phyloP scores from a whole-genome alignment of 2,888 invertebrate species.

The Leptothorax acervorum region DNA sequence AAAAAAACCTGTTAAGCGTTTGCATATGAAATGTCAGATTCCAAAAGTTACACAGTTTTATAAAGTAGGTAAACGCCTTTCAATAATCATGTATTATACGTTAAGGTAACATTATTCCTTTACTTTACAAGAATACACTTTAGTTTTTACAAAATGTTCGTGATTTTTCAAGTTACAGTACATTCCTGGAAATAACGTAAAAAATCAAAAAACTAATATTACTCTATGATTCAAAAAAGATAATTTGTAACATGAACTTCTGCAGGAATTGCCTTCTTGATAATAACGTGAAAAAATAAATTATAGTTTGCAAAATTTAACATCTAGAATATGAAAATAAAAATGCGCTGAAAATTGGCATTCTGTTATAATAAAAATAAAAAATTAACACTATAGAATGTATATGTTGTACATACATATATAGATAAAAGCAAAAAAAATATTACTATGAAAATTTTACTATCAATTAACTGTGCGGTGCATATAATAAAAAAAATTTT shows the following conservation, averaged over 20 bases:
- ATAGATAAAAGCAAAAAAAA: not conserved
- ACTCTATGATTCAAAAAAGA: not conserved
- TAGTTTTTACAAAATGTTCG: not conserved
- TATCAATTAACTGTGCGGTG: not conserved
- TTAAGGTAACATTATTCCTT: not conserved
- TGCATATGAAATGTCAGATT: not conserved
- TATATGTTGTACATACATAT: not conserved
- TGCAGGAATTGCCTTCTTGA: not conserved
- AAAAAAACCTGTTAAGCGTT: not conserved
- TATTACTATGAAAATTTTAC: not conserved
- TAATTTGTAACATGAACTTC: not conserved
- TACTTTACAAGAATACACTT: not conserved
- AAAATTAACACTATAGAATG: not conserved
- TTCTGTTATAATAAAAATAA: slow-evolving; percentile 22
- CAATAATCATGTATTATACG: not conserved
- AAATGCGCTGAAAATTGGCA: not conserved
- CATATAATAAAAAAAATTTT: not conserved
- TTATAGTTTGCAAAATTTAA: not conserved
- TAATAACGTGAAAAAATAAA: not conserved
- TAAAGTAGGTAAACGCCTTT: not conserved
- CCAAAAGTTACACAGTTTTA: not conserved
- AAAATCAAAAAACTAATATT: not conserved
- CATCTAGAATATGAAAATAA: not conserved
- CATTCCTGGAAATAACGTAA: not conserved
- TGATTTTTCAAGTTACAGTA: not conserved